Evolutionary conservation across 2,113 vertebrate species (phyloP).

Genomic region (Falco punctatus): DNA sequence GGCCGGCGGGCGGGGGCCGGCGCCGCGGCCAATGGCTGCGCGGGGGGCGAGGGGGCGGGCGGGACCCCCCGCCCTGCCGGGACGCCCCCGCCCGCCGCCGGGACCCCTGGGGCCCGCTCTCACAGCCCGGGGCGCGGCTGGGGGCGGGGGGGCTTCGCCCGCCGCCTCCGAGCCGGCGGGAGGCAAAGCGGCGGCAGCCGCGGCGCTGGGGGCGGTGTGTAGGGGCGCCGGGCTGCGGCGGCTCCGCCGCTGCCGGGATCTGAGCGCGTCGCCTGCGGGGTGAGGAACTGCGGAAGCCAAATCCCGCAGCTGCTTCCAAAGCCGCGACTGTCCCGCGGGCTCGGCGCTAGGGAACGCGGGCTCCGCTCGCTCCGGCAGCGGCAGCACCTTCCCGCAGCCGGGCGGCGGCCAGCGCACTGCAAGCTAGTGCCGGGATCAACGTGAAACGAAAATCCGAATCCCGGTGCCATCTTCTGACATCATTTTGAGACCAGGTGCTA

Average conservation of each 20-base stretch:
- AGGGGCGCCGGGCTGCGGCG: not conserved
- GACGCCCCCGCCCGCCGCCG: not conserved
- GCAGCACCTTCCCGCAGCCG: accelerated
- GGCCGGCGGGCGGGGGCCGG: not conserved
- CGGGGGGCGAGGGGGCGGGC: not conserved
- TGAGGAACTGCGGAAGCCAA: not conserved
- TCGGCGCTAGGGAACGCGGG: too few species aligned
- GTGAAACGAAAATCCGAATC: not conserved
- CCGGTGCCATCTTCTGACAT: not conserved
- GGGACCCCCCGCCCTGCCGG: not conserved
- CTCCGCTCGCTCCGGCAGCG: not conserved
- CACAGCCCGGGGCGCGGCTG: not conserved
- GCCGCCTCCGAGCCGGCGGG: not conserved
- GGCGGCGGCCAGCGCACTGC: not conserved
- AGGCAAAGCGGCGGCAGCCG: not conserved
- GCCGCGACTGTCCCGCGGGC: not conserved
- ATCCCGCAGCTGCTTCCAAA: not conserved
- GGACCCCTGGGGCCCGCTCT: not conserved
- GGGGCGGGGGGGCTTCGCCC: not conserved
- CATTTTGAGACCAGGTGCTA: not conserved
- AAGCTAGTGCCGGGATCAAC: not conserved
- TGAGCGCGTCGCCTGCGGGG: accelerated
- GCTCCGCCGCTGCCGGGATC: too few species aligned
- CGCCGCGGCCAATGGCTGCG: not conserved
- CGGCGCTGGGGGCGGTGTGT: accelerated